Percentiles rank a stretch among this genome's conserved stretches.
phyloP scores from a whole-genome alignment of 2,113 vertebrate species.

The Probosciger aterrimus region DNA sequence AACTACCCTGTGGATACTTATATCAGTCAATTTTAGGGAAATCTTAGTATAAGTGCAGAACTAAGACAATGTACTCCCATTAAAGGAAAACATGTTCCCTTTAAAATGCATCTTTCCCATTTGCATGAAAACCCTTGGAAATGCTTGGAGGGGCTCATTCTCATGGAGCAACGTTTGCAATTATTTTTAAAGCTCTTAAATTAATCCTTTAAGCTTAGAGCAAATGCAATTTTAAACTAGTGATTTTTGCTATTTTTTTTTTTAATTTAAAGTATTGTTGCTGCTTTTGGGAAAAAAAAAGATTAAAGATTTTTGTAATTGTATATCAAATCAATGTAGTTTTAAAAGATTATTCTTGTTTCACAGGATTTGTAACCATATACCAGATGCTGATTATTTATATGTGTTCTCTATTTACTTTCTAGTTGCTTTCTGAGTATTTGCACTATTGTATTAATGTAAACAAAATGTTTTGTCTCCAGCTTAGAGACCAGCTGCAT shows the following conservation, averaged over 20 bases:
- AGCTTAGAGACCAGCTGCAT: not conserved
- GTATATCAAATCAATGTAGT: accelerated
- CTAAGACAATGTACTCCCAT: not conserved
- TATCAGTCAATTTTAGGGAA: not conserved
- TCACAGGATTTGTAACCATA: not conserved
- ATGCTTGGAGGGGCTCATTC: not conserved
- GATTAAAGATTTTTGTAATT: not conserved
- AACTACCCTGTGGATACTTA: not conserved
- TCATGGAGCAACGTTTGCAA: not conserved
- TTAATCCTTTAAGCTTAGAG: not conserved
- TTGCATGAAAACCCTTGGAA: not conserved
- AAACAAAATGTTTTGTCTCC: not conserved
- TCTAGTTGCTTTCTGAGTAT: not conserved
- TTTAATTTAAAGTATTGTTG: not conserved
- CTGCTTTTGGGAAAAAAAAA: not conserved
- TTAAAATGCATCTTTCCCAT: not conserved
- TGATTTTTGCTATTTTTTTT: not conserved
- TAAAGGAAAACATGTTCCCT: not conserved
- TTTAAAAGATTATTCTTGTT: not conserved
- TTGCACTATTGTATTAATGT: not conserved
- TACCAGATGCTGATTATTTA: not conserved
- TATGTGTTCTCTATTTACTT: not conserved
- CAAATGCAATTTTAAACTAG: not conserved
- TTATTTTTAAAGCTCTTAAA: not conserved
- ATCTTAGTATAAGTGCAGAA: not conserved